Base-by-base conservation (phyloP, 2,797 vertebrate genomes). In the Poecile montanus region DNA sequence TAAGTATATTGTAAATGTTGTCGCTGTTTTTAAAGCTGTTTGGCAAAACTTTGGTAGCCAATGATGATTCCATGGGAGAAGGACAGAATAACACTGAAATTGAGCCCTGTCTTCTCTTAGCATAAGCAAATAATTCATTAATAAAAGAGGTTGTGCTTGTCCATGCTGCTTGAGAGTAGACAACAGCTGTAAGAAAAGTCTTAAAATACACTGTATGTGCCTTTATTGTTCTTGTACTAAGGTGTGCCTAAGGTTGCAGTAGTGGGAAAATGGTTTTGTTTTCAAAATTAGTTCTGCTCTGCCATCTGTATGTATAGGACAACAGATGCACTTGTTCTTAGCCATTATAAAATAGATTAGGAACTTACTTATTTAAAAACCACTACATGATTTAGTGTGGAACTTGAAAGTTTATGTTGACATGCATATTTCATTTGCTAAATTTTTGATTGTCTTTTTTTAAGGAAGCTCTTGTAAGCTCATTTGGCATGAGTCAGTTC, bases 191-290 rank as follows among this genome's bases (percentile, higher is more conserved):
- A 68, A 57, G 87, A 10, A 19, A 63, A 23, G 8, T 62, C 4
- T n/a, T 44, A 26, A 72, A 89, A 20, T 75, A 34, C 0, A 7
- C 3, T 25, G 0, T 17, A 2, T 65, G 4, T 68, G 11, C 73
- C 51, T 80, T 48, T 44, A 29, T 32, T 63, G 6, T 90, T 74
- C 16, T 56, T 5, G 2, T 76, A 36, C 12, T 36, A 9, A 85
- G 20, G 4, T 62, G 3, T 38, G 21, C 23, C 8, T 78, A 58
- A 44, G 76, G 20, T 20, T 72, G 38, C 20, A 48, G 25, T 85
- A 51, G 30, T 8, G 13, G 11, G 10, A 38, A 65, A 15, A 5
- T 11, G 3, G 6, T 50, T 38, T 63, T 38, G 13, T 38, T 73
- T 62, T 26, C 0, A 13, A 13, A 61, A 44, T 20, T 6, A 38